Base-by-base conservation (phyloP, 2,113 vertebrate genomes). In the Melanerpes aurifrons region DNA sequence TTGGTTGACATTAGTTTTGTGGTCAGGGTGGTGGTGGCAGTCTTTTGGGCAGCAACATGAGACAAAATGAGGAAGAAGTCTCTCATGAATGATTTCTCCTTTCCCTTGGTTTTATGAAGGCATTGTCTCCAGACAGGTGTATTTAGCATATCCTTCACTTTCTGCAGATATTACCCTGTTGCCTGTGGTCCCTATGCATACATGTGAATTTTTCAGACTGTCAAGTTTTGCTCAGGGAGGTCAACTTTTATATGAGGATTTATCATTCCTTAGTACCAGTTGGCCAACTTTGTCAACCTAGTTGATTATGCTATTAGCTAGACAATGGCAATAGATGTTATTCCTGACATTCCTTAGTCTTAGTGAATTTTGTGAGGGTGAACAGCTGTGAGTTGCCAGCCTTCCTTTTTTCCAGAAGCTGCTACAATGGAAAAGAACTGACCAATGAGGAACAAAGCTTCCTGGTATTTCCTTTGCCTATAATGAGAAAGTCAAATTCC, bases 401-500 rank as follows among this genome's bases (percentile, higher is more conserved):
- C 28, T 83, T 86, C 58, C 57, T 40, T 53, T 82, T 57, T 77
- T 83, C 61, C 58, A 83, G 79, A 43, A 90, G 57, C 40, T 40
- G 40, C 40, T 40, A 40, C 40, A 40, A 17, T 21, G 43, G 37
- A 28, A 83, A 74, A 88, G 69, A 83, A 37, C 45, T 47, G 57
- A 72, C 61, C 79, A 61, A 25, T 0, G 10, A 63, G 31, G 15
- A 90, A 88, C 66, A 92, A 87, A 82, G 62, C 92, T 94, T 95
- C 32, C 57, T 70, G 57, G 32, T 93, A 62, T 92, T 93, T 68
- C 54, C 25, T 74, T 71, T 86, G 50, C 50, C 81, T 15, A 8
- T 84, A 40, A 71, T 92, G 54, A 86, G 80, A 84, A 88, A 74
- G 72, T 71, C 63, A 64, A 88, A 92, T 90, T 96, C 73, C 45